Evolutionary conservation across 1,140 invertebrate genomes (phyloP), one percentile per base, ranked within the genome.

Genomic region (Drosophila bocqueti): DNA sequence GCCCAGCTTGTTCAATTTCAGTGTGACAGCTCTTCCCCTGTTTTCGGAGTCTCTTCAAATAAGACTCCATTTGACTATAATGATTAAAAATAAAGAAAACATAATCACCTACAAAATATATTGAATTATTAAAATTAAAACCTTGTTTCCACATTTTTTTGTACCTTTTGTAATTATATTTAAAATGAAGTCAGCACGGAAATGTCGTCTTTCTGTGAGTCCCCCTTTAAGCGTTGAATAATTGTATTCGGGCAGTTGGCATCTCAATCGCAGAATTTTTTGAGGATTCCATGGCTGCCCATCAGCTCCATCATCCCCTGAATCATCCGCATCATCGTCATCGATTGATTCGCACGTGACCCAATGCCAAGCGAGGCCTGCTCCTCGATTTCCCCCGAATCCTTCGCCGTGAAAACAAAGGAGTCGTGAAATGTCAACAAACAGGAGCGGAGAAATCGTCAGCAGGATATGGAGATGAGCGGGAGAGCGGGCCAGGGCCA

Each of bases 301-400:
- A 21, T 29, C 63, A 29, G 15, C 45, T 43, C 7, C 67, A 46
- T 67, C 62, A 46, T 54, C 15, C 64, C 31, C 38, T 21, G 21
- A 63, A 67, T 71, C 62, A 69, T 69, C 54, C 34, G 52, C 52
- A 50, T 60, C 31, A 60, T 71, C 31, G 43, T 46, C 74, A 72
- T 72, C 76, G 65, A 79, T 72, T 57, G 40, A 62, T 57, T 58
- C 40, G 75, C 45, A 79, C 76, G 76, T 79, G 76, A 79, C 66
- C 60, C 66, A 69, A 63, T 64, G 65, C 66, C 66, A 26, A 15
- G 42, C 24, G 42, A 36, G 24, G 13, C 36, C 43, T 46, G 34
- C 26, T 38, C 36, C 43, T 13, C 34, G 26, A 43, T 16, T 40
- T 55, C 24, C 29, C 24, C 7, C n/a, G 31, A 78, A 45, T 24